Conservation (phyloP, 2,797 vertebrate species). For the Eupleurogrammus muticus region DNA sequence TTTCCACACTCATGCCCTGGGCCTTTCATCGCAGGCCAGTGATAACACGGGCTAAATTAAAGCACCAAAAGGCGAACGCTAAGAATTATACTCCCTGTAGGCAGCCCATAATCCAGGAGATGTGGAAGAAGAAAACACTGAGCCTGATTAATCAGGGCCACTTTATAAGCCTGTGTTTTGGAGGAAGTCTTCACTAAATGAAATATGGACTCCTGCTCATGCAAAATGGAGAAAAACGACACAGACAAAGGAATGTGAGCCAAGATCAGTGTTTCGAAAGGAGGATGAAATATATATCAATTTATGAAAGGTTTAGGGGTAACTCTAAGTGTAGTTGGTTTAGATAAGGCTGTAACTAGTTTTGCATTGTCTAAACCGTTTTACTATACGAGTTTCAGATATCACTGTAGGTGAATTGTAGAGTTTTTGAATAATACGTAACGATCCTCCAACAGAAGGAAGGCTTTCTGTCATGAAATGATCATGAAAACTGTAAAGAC, state of each 20-base stretch:
- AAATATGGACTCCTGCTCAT: slow-evolving; percentile 85
- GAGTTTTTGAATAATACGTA: background rate
- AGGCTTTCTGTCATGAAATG: background rate
- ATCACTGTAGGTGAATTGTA: background rate
- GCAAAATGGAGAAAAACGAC: slow-evolving; percentile 64
- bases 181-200: slow-evolving; percentile 94
- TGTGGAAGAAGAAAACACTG: slow-evolving; percentile 81
- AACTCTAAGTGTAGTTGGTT: slow-evolving; percentile 28
- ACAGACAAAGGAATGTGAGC: slow-evolving; percentile 74
- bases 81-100: slow-evolving; percentile 84
- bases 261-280: slow-evolving; percentile 44
- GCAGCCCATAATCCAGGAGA: slow-evolving; percentile 78
- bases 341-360: slow-evolving; percentile 5
- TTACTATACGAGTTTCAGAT: background rate
- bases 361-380: slow-evolving; percentile 14
- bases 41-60: slow-evolving; percentile 90
- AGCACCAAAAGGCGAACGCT: slow-evolving; percentile 85
- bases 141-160: slow-evolving; percentile 87
- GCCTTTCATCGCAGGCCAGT: slow-evolving; percentile 91
- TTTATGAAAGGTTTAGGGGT: slow-evolving; percentile 32
- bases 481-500: background rate
- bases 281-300: slow-evolving; percentile 44
- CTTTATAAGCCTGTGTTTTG: slow-evolving; percentile 87
- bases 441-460: background rate
- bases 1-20: slow-evolving; percentile 81